Base-by-base conservation (phyloP, 2,797 vertebrate species). In the Alcedo atthis region DNA sequence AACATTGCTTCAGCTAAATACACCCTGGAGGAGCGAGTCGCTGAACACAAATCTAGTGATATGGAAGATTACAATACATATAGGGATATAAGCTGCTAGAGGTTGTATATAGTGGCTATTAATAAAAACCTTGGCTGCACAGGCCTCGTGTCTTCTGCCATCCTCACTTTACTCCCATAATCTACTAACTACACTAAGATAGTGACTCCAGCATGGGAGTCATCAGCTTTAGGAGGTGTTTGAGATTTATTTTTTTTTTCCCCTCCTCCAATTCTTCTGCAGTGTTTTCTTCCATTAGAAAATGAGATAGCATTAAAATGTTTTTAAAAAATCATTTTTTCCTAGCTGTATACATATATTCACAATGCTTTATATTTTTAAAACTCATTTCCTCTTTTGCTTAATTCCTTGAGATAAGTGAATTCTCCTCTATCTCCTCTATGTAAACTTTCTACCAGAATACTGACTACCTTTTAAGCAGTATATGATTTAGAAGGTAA, bases 401-500 rank as follows among this genome's bases (percentile, higher is more conserved):
- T 88, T 83, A 81, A 78, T 75, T 92, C 51, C 33, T 66, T 76
- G 35, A 93, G 85, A 94, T 87, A 94, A 93, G 80, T 81, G 81
- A 91, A 46, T 40, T 69, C 37, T 85, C 61, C 40, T 74, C 24
- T 93, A 35, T 73, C 37, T 85, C 63, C 40, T 74, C 24, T 92
- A 33, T 81, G 25, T 84, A 93, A 92, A 95, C 86, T 90, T 86
- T 70, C 86, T 85, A 87, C 66, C 63, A 81, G 81, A 95, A 93
- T 77, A 87, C 61, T 85, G 92, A 85, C 89, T 91, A 93, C 81
- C 78, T 96, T 94, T 89, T 93, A 92, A 95, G 62, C 24, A 0
- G 45, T 62, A 43, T 68, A 87, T 78, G 88, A 94, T 94, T 96
- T 95, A 94, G 82, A 94, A 94, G 84, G 81, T 92, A 96, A 95